Evolutionary conservation across 2,113 vertebrate genomes (phyloP).

Genomic region (Cavia porcellus): DNA sequence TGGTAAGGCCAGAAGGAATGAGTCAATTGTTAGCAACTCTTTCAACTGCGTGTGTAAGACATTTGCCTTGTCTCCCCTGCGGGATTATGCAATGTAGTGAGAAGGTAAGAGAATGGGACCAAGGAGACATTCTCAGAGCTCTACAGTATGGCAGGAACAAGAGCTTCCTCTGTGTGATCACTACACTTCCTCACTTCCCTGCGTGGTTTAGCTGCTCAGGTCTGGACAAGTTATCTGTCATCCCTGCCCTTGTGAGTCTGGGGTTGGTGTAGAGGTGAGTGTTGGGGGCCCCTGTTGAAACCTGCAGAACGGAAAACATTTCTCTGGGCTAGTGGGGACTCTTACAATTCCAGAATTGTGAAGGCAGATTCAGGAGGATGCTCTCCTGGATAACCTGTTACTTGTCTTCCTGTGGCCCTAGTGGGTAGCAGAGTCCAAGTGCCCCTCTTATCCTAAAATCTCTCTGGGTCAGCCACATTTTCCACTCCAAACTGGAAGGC

Average conservation of each 20-base stretch:
- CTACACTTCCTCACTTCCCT: background rate
- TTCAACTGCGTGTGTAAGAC: background rate
- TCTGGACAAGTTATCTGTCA: background rate
- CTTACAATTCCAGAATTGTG: background rate
- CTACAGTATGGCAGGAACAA: background rate
- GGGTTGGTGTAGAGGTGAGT: background rate
- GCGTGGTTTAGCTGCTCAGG: background rate
- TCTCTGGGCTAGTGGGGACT: background rate
- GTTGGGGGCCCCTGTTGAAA: background rate
- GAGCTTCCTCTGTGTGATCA: background rate
- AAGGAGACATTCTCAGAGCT: background rate
- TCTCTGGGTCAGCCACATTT: background rate
- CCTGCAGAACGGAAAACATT: background rate
- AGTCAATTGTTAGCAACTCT: background rate
- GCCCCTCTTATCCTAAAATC: background rate
- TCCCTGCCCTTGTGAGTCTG: background rate
- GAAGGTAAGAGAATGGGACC: background rate
- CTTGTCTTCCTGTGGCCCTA: background rate
- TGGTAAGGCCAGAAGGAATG: background rate
- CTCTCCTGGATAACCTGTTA: background rate
- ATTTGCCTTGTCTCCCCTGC: background rate
- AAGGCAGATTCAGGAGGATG: background rate
- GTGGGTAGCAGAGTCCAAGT: background rate
- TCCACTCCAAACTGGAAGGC: background rate
- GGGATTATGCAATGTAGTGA: background rate